Evolutionary conservation across 2,888 invertebrate genomes (phyloP), one percentile per base, ranked within the genome.

Genomic region (Dasypogon diadema): DNA sequence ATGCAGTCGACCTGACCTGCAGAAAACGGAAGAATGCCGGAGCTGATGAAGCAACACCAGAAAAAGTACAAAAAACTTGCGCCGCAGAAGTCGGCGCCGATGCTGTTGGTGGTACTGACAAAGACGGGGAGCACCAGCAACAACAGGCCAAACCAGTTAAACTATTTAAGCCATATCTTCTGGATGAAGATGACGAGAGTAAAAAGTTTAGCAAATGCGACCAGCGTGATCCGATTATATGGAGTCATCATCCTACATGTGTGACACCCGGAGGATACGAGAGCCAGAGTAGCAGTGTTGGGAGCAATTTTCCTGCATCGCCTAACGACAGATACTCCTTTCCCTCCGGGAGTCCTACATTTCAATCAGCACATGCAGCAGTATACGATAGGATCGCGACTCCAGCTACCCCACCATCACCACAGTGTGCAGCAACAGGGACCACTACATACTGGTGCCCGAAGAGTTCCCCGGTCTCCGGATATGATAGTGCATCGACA

Each of bases 81-180:
- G 24, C 51, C 24, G 22, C 18, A 10, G 26, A 58, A 24, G 10
- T 6, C 5, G 65, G 46, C 22, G 21, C 65, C 48, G 65, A 24
- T n/a, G 24, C 65, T 48, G 48, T 65, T 65, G 65, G 24, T 24
- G 48, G 22, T 26, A 10, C 26, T n/a, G 46, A 48, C 12, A 51
- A 70, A 54, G 34, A 54, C 18, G 54, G 54, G 21, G 54, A 68
- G 18, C 26, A 76, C 48, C 73, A 76, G 34, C n/a, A 72, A 37
- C 74, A 72, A 60, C 83, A 86, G 56, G 87, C 88, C 80, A 91
- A 90, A 84, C 92, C 92, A 72, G 90, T 92, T 80, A 93, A 93
- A 83, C 86, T 93, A 48, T 93, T 93, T 85, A 91, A 93, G 82
- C 93, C 93, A 30, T 93, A 93, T 84, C 87, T 93, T 68, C 88